phyloP scores from a whole-genome alignment of 2,113 vertebrate genomes.

The Indicator indicator region DNA sequence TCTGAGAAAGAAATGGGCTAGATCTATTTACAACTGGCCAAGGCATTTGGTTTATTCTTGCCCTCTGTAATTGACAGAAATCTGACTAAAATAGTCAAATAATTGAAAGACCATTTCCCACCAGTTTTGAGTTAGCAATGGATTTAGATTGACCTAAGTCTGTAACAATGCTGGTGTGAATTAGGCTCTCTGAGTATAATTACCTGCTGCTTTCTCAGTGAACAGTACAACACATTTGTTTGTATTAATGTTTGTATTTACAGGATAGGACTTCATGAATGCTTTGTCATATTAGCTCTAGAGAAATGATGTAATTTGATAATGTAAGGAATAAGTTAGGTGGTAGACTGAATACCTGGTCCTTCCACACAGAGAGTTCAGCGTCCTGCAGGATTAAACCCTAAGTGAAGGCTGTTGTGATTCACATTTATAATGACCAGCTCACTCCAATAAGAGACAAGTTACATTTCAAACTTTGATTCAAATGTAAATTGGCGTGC shows the following conservation, averaged over 20 bases:
- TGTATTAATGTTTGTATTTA: neutral
- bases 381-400: neutral
- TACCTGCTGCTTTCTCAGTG: conserved; percentile 8
- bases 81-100: neutral
- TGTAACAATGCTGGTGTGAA: neutral
- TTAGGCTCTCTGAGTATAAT: neutral
- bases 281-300: neutral
- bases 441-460: conserved; percentile 14
- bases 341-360: neutral
- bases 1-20: neutral
- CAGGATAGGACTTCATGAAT: neutral
- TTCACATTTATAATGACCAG: neutral
- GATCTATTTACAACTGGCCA: neutral
- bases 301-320: neutral
- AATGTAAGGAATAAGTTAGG: neutral
- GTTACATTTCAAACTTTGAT: conserved; percentile 10
- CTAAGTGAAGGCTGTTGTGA: neutral
- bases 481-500: conserved; percentile 56
- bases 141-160: neutral
- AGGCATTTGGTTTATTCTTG: conserved; percentile 6
- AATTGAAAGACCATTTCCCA: neutral
- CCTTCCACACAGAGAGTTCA: neutral
- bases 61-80: neutral
- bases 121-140: neutral
- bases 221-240: neutral